These are phyloP conservation scores for Pterophyllum scalare DNA, from an alignment of 2,113 vertebrate species.

Conservation along the genomic window DNA sequence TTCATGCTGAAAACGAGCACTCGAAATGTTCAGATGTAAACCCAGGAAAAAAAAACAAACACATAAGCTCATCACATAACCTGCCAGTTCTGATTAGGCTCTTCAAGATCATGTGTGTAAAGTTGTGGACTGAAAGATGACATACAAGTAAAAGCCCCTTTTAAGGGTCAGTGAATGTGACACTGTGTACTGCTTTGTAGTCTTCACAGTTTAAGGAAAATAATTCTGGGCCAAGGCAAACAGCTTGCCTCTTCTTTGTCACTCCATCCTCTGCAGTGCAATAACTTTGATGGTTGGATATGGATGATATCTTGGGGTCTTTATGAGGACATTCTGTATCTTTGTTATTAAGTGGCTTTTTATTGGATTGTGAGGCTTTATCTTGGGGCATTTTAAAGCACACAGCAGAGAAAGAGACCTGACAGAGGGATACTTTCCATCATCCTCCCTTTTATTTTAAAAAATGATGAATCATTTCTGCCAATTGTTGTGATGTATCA, in stretches of 20 bases:
- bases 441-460: conserved; percentile 9
- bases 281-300: conserved; percentile 41
- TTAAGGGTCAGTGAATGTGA: conserved; percentile 39
- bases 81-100: conserved; percentile 25
- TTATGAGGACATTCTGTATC: conserved; percentile 40
- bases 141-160: conserved; percentile 22
- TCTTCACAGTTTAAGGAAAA: conserved; percentile 25
- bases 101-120: conserved; percentile 35
- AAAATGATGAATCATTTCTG: conserved; percentile 38
- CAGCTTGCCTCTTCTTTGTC: conserved; percentile 33
- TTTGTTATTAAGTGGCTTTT: conserved; percentile 62
- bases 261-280: conserved; percentile 24
- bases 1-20: conserved; percentile 19
- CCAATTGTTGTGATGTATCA: conserved; percentile 19
- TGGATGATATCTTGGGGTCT: conserved; percentile 48
- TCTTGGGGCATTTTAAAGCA: conserved; percentile 34
- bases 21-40: conserved; percentile 13
- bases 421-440: background rate
- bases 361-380: conserved; percentile 33
- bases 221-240: conserved; percentile 1
- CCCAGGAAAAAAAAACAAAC: background rate
- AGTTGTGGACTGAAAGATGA: conserved; percentile 30
- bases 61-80: conserved; percentile 28
- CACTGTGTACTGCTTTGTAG: conserved; percentile 5
- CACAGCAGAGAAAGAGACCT: conserved; percentile 12